A percentile compares a stretch with the other conserved stretches of the same genome.
These are phyloP conservation scores for Macroglossus sobrinus DNA, from an alignment of 2,113 vertebrate genomes.

Conservation along the genomic window DNA sequence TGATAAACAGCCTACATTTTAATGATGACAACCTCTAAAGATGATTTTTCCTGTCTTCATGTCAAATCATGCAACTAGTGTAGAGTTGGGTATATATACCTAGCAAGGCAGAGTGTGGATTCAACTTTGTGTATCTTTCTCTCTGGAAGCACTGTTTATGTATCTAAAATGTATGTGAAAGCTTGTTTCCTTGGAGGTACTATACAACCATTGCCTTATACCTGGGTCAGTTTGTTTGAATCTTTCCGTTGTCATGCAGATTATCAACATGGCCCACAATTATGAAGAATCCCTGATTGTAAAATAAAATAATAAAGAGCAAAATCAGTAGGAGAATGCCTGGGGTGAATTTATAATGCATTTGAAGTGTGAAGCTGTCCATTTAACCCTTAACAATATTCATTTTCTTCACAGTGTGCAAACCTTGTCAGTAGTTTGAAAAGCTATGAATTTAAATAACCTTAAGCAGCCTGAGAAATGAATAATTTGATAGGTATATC, in stretches of 20 bases:
- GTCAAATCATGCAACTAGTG: slow-evolving; percentile 39
- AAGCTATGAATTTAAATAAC: slow-evolving; percentile 80
- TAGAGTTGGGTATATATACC: not conserved
- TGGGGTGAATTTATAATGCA: slow-evolving; percentile 73
- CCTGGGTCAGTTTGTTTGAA: slow-evolving; percentile 67
- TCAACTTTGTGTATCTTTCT: not conserved
- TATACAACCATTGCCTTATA: slow-evolving; percentile 3
- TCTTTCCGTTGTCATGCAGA: slow-evolving; percentile 62
- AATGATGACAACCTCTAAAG: slow-evolving; percentile 49
- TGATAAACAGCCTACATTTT: slow-evolving; percentile 58
- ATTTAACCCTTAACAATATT: slow-evolving; percentile 78
- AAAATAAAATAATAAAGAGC: slow-evolving; percentile 75
- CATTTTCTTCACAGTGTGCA: slow-evolving; percentile 74
- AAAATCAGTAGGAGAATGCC: slow-evolving; percentile 59
- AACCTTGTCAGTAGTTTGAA: slow-evolving; percentile 75
- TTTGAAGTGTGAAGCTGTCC: slow-evolving; percentile 72
- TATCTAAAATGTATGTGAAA: slow-evolving; percentile 38
- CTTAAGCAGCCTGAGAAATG: slow-evolving; percentile 74
- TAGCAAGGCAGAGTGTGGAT: not conserved
- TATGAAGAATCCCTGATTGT: slow-evolving; percentile 70
- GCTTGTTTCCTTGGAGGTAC: not conserved
- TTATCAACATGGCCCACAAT: slow-evolving; percentile 65
- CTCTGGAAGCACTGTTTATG: not conserved
- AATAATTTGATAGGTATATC: slow-evolving; percentile 78
- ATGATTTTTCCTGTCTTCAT: not conserved